Evolutionary conservation across 2,113 vertebrate genomes (phyloP), one percentile per base, ranked within the genome.

Genomic region (Leuciscus idus): DNA sequence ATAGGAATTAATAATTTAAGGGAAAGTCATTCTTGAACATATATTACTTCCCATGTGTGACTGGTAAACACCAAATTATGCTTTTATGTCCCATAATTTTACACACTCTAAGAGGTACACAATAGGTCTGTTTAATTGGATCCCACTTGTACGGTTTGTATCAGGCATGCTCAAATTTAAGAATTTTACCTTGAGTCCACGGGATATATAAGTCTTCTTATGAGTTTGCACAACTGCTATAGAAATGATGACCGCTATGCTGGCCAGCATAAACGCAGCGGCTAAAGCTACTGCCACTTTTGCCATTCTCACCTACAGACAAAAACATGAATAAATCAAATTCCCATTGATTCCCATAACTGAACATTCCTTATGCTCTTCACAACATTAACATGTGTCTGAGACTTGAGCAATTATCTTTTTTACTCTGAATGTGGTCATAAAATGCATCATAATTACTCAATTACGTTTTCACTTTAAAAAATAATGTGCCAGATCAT

Each of bases 171-270:
- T 21, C 28, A 66, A 12, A 23, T 88, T n/a, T 23, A 15, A 85
- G 55, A 43, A 33, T 72, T 91, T 91, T 92, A 98, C 97, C 97
- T 98, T 97, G 23, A 93, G 86, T 30, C 92, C 93, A 61, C 96
- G 95, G 76, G 94, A 96, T 79, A 96, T 78, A 52, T 93, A 84
- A 23, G 91, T 91, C 3, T 81, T 93, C 89, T 94, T 96, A 21
- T 93, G 93, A 83, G 92, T 91, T 93, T 99, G 98, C 91, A 98
- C 94, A 80, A 97, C 90, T 0, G 96, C 93, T 85, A 99, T 93
- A 33, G 96, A 87, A 84, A 97, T 89, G 4, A 99, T 94, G 73
- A 97, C 95, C 15, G 95, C 93, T n/a, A 97, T 82, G 48, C 97
- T 97, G 66, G 94, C 90, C 75, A 98, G 83, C 76, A 99, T 92